A percentile compares a stretch with the other conserved stretches of the same genome.
phyloP scores from a whole-genome alignment of 1,140 invertebrate genomes.

The Diploscapter pachys region DNA sequence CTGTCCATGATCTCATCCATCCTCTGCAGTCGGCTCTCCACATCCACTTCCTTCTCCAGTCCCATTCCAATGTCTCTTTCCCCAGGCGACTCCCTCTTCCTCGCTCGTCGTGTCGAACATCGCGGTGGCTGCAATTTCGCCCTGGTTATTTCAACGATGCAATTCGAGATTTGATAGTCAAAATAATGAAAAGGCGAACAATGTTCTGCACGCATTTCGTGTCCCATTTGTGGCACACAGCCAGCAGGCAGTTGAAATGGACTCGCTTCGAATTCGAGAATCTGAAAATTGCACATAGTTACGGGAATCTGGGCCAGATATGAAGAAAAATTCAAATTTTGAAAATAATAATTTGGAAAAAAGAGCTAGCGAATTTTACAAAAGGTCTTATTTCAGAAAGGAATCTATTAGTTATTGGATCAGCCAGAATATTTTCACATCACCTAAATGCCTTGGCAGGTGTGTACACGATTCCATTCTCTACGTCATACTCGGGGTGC shows the following conservation, averaged over 20 bases:
- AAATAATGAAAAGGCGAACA: background rate
- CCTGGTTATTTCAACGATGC: constrained; percentile 1
- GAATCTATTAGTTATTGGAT: background rate
- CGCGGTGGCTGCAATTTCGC: constrained; percentile 23
- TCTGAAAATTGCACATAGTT: constrained; percentile 6
- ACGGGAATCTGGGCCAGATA: background rate
- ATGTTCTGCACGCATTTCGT: constrained; percentile 18
- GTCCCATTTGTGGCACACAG: constrained; percentile 23
- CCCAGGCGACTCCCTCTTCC: constrained; percentile 12
- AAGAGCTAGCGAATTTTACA: background rate
- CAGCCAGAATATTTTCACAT: background rate
- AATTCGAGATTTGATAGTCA: background rate
- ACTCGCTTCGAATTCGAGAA: constrained; percentile 24
- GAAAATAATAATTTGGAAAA: background rate
- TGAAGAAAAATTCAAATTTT: background rate
- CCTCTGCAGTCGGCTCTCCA: too few species aligned
- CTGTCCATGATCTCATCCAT: too few species aligned
- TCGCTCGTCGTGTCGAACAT: constrained; percentile 8
- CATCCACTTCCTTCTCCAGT: too few species aligned
- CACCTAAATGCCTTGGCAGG: constrained; percentile 31
- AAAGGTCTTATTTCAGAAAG: background rate
- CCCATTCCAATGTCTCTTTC: too few species aligned
- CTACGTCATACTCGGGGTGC: constrained; percentile 21
- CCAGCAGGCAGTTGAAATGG: constrained; percentile 32
- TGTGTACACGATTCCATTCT: constrained; percentile 19